Percentiles rank a stretch among this genome's conserved stretches.
Conservation (phyloP, 2,888 invertebrate species). For the Cyclophora albipunctata region DNA sequence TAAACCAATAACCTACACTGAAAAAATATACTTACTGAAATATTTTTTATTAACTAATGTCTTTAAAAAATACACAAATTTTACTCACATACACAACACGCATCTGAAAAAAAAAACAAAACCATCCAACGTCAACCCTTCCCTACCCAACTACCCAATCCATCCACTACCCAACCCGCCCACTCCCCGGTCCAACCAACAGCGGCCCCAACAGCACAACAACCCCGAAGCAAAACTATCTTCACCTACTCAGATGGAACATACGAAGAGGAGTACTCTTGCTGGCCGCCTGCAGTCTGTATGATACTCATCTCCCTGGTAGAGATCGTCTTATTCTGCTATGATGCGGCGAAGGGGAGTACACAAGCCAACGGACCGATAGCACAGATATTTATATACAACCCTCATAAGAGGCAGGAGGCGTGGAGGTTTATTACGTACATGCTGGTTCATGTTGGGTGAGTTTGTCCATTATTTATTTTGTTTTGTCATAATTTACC, state of each 20-base stretch:
- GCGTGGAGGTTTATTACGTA: conserved; percentile 96
- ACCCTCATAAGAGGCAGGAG: conserved; percentile 88
- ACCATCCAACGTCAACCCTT: conserved; percentile 3
- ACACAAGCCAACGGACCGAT: conserved; percentile 81
- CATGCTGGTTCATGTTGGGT: conserved; percentile 97
- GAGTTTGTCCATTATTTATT: too few species aligned
- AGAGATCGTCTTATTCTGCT: conserved; percentile 85
- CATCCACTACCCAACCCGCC: conserved; percentile 7
- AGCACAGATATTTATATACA: conserved; percentile 88
- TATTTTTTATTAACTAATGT: too few species aligned
- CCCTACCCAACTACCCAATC: conserved; percentile 7
- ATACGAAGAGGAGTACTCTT: conserved; percentile 93
- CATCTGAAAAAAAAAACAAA: background rate
- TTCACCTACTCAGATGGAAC: conserved; percentile 80
- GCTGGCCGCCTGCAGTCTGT: conserved; percentile 93
- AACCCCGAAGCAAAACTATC: conserved; percentile 42
- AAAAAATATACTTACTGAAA: too few species aligned
- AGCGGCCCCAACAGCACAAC: conserved; percentile 36
- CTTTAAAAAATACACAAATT: too few species aligned
- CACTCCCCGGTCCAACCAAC: conserved; percentile 10
- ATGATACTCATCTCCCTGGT: conserved; percentile 92
- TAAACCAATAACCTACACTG: too few species aligned
- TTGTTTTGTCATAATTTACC: background rate
- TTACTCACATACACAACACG: too few species aligned
- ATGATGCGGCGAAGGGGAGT: conserved; percentile 65